Evolutionary conservation across 1,140 invertebrate genomes (phyloP).

Genomic region (Saccostrea cuccullata): DNA sequence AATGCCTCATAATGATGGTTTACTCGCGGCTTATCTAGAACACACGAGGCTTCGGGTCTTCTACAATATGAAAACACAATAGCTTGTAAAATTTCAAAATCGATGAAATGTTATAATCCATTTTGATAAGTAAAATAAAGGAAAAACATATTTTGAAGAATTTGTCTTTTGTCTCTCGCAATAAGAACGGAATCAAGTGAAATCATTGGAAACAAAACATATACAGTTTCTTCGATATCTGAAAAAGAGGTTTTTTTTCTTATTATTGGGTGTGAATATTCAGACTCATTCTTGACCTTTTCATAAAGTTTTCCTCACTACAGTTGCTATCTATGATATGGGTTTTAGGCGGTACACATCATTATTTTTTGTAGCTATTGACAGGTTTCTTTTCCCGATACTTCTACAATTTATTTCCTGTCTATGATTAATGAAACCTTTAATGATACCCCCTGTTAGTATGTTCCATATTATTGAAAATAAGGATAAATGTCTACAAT

Average conservation of each 20-base stretch:
- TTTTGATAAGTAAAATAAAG: too few relatives aligned
- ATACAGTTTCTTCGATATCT: too few relatives aligned
- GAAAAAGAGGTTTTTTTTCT: not conserved
- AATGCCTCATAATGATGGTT: slow-evolving; percentile 21
- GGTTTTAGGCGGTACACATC: not conserved
- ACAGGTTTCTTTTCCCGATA: not conserved
- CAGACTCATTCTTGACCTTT: not conserved
- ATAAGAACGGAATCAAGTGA: not conserved
- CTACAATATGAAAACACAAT: slow-evolving; percentile 51
- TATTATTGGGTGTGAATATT: too few relatives aligned
- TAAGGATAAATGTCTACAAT: not conserved
- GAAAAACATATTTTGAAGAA: too few relatives aligned
- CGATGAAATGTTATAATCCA: not conserved
- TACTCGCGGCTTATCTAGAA: slow-evolving; percentile 11
- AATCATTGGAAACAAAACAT: not conserved
- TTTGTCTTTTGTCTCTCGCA: not conserved
- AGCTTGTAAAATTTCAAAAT: not conserved
- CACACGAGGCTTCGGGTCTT: slow-evolving; percentile 54
- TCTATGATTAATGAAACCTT: not conserved
- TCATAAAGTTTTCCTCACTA: not conserved
- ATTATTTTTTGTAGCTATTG: not conserved
- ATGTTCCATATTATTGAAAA: not conserved
- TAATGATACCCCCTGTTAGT: not conserved
- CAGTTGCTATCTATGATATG: not conserved
- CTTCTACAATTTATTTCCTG: not conserved